Conservation (phyloP, 2,113 vertebrate species). For the Notarius lentiginosus region DNA sequence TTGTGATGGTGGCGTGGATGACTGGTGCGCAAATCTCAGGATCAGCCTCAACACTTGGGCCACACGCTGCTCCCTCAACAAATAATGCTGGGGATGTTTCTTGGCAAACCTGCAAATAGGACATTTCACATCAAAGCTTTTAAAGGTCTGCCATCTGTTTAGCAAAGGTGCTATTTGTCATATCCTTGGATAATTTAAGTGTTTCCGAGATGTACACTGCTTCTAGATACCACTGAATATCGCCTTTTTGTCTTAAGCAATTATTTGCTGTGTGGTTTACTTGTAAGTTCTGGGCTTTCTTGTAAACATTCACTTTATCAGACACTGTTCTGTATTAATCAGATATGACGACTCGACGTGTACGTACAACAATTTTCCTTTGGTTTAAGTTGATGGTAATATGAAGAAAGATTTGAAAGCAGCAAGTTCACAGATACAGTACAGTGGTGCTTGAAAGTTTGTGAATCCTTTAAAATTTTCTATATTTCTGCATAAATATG, state of each 20-base stretch:
- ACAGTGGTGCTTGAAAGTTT: too few relatives aligned
- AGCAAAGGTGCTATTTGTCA: not conserved
- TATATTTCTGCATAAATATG: too few relatives aligned
- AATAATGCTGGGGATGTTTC: conserved; percentile 68
- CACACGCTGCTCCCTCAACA: conserved; percentile 58
- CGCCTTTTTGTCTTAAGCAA: not conserved
- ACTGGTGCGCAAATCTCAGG: conserved; percentile 71
- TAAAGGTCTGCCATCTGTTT: not conserved
- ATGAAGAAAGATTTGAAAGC: not conserved
- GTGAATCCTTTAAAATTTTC: too few relatives aligned
- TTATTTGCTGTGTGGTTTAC: not conserved
- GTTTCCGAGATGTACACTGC: not conserved
- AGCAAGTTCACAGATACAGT: not conserved
- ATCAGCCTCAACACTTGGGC: conserved; percentile 54
- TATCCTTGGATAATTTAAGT: too few relatives aligned
- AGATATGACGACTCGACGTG: not conserved
- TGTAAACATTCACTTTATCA: not conserved
- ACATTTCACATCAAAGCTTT: conserved; percentile 3
- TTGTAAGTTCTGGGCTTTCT: not conserved
- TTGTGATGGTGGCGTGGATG: conserved; percentile 72
- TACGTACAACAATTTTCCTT: not conserved
- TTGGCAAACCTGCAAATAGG: conserved; percentile 69
- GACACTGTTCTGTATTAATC: not conserved
- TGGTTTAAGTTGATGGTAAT: not conserved
- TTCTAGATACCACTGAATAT: not conserved